Percentiles rank a stretch among this genome's conserved stretches.
These are phyloP conservation scores for Allolobophora icterica DNA, from an alignment of 2,888 invertebrate genomes.

Conservation along the genomic window DNA sequence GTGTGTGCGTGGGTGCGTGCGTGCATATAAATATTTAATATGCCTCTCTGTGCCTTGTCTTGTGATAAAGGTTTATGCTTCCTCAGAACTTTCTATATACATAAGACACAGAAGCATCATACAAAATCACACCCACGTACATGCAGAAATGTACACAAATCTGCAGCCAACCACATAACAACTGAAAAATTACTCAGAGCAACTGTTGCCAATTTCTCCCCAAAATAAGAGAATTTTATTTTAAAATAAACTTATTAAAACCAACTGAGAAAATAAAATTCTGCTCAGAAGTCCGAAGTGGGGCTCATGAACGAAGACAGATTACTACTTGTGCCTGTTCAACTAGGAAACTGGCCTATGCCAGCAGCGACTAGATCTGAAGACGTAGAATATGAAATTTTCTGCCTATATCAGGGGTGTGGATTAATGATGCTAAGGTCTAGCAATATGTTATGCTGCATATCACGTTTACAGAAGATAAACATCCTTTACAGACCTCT, in stretches of 20 bases:
- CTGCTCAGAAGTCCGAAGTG: no score
- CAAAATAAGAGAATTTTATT: not conserved
- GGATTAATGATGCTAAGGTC: not conserved
- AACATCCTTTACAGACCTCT: no score
- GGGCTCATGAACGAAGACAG: not conserved
- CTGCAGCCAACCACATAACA: not conserved
- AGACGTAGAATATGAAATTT: not conserved
- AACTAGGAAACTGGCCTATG: not conserved
- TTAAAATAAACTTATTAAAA: not conserved
- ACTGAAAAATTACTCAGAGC: not conserved
- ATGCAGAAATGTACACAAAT: not conserved
- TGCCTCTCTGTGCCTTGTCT: not conserved
- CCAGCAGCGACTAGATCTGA: not conserved
- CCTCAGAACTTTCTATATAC: not conserved
- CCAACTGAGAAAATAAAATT: not conserved
- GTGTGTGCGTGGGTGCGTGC: not conserved
- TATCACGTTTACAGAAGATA: not conserved
- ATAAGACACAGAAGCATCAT: not conserved
- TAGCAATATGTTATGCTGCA: not conserved
- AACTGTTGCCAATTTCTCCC: not conserved
- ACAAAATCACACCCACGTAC: not conserved
- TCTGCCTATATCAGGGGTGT: not conserved
- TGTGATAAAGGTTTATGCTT: not conserved
- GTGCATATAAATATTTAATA: no score
- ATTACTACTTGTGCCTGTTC: no score